Conservation (phyloP, 2,888 invertebrate genomes). For the Uloborus plumipes region DNA sequence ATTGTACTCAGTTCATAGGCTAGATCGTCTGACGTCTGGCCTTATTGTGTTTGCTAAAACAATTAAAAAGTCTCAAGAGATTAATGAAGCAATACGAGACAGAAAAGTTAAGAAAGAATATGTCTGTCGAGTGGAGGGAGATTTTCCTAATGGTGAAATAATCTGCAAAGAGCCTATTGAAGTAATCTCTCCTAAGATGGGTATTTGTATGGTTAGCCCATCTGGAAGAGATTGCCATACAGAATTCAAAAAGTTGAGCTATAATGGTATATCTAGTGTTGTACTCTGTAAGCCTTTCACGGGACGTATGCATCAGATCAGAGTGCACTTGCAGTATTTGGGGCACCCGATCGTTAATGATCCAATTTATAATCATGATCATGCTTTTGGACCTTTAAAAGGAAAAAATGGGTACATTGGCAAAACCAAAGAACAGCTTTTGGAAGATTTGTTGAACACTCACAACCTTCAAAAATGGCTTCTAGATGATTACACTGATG, state of each 20-base stretch:
- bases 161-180: constrained; percentile 92
- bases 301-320: constrained; percentile 98
- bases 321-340: constrained; percentile 97
- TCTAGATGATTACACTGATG: constrained; percentile 24
- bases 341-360: constrained; percentile 98
- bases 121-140: constrained; percentile 93
- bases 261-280: constrained; percentile 90
- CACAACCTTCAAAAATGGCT: constrained; percentile 96
- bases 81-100: constrained; percentile 95
- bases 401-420: constrained; percentile 89
- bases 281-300: constrained; percentile 95
- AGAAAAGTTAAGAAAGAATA: constrained; percentile 94
- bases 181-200: constrained; percentile 94
- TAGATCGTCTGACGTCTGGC: constrained; percentile 96
- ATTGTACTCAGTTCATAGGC: constrained; percentile 91
- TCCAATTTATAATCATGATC: constrained; percentile 94
- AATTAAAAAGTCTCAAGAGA: constrained; percentile 91
- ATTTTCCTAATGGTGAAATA: constrained; percentile 84
- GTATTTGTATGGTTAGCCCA: constrained; percentile 92
- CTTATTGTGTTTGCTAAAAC: constrained; percentile 93
- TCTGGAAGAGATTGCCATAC: constrained; percentile 96
- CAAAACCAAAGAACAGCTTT: constrained; percentile 84
- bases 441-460: constrained; percentile 84
- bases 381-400: constrained; percentile 89
- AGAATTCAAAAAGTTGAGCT: constrained; percentile 89